These are phyloP conservation scores for Argyresthia goedartella DNA, from an alignment of 2,888 invertebrate species.

Conservation along the genomic window DNA sequence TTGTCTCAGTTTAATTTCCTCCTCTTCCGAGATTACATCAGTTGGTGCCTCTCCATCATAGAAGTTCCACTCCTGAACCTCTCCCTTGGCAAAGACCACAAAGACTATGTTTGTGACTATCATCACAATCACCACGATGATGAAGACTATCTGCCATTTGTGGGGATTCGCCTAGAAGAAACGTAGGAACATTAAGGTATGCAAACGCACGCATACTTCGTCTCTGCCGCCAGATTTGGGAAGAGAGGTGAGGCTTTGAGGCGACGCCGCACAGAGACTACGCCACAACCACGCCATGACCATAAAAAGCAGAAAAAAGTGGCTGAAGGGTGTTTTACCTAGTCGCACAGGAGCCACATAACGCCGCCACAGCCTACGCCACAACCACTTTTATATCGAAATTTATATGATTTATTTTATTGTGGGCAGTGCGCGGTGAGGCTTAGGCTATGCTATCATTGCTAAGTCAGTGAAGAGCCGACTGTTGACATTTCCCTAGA, in stretches of 20 bases:
- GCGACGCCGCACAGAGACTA: not conserved
- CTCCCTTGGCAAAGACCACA: conserved; percentile 74
- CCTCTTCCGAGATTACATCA: no score
- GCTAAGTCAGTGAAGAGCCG: no score
- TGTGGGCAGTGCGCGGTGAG: no score
- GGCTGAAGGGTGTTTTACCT: not conserved
- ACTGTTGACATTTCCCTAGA: no score
- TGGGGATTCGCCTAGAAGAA: conserved; percentile 30
- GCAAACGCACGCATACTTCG: not conserved
- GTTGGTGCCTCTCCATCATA: conserved; percentile 25
- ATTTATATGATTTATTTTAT: no score
- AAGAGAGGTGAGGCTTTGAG: no score
- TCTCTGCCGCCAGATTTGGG: not conserved
- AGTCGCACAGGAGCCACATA: not conserved
- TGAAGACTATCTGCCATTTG: conserved; percentile 78
- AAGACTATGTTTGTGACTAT: conserved; percentile 75
- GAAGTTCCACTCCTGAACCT: conserved; percentile 80
- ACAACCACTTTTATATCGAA: no score
- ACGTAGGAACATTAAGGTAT: not conserved
- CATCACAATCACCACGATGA: conserved; percentile 74
- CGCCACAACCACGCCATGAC: no score
- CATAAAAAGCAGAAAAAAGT: not conserved
- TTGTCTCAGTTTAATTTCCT: no score
- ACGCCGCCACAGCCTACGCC: not conserved
- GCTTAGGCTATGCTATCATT: no score